phyloP scores from a whole-genome alignment of 2,888 invertebrate species.

The Drosophila helvetica region DNA sequence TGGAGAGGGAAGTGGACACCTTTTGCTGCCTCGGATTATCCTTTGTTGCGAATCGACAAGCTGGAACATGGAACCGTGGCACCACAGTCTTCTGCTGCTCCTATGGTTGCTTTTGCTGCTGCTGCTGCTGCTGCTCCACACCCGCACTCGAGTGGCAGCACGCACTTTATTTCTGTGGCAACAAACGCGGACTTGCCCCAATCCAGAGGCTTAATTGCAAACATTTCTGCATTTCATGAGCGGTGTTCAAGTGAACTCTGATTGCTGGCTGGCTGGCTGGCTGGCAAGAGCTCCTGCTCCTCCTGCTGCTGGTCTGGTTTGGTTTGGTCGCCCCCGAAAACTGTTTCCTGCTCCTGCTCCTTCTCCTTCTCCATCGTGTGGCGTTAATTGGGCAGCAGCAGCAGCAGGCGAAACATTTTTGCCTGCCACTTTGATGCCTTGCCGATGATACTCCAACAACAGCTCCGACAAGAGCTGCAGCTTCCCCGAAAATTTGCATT shows the following conservation, averaged over 20 bases:
- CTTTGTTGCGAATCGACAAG: constrained; percentile 76
- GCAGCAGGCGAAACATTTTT: constrained; percentile 54
- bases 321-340: constrained; percentile 6
- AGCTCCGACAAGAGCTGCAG: constrained; percentile 36
- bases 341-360: constrained; percentile 20
- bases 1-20: constrained; percentile 6
- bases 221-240: constrained; percentile 47
- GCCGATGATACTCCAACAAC: constrained; percentile 66
- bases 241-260: constrained; percentile 68
- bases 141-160: constrained; percentile 40
- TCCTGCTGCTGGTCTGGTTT: neutral
- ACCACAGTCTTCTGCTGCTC: constrained; percentile 1
- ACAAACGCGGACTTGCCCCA: constrained; percentile 46
- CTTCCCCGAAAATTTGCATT: constrained; percentile 69
- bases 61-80: constrained; percentile 61
- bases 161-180: constrained; percentile 58
- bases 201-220: constrained; percentile 65
- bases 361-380: constrained; percentile 30
- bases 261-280: constrained; percentile 38
- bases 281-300: constrained; percentile 9
- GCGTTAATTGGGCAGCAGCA: constrained; percentile 70
- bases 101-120: constrained; percentile 28
- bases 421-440: constrained; percentile 73
- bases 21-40: constrained; percentile 65
- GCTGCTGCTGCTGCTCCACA: constrained; percentile 7